Percentiles rank a stretch among this genome's conserved stretches.
Conservation (phyloP, 1,140 invertebrate species). For the Cotesia glomerata region DNA sequence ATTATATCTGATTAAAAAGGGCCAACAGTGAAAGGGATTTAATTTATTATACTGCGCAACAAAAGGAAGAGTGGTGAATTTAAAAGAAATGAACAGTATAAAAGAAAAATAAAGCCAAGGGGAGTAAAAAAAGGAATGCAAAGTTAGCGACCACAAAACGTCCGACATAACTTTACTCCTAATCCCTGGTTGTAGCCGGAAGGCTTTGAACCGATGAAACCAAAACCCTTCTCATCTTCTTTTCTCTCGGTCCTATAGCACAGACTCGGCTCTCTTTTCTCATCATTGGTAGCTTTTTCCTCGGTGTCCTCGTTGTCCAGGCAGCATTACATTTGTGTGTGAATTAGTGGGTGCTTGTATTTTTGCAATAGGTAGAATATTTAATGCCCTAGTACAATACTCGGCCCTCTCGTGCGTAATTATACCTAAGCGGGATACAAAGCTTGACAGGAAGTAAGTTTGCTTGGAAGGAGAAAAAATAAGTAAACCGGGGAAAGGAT, state of each 20-base stretch:
- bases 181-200: constrained; percentile 43
- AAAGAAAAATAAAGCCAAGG: neutral
- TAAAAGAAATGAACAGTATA: constrained; percentile 13
- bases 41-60: too few species aligned
- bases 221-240: constrained; percentile 27
- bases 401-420: constrained; percentile 45
- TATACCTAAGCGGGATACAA: constrained; percentile 47
- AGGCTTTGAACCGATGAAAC: constrained; percentile 34
- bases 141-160: constrained; percentile 51
- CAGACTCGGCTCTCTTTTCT: neutral
- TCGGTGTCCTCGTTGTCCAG: neutral
- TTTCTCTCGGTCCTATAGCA: constrained; percentile 6
- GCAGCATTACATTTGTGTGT: constrained; percentile 22
- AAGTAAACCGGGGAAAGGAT: neutral
- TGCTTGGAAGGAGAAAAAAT: neutral
- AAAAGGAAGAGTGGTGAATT: constrained; percentile 4
- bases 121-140: constrained; percentile 46
- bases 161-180: constrained; percentile 50
- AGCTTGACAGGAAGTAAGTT: constrained; percentile 32
- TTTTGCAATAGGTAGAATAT: constrained; percentile 46
- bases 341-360: constrained; percentile 21
- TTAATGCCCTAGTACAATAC: constrained; percentile 35
- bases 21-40: too few species aligned
- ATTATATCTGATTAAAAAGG: too few species aligned
- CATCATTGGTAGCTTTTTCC: constrained; percentile 17